A percentile compares a stretch with the other conserved stretches of the same genome.
These are phyloP conservation scores for Pluvialis apricaria DNA, from an alignment of 2,113 vertebrate species.

Conservation along the genomic window DNA sequence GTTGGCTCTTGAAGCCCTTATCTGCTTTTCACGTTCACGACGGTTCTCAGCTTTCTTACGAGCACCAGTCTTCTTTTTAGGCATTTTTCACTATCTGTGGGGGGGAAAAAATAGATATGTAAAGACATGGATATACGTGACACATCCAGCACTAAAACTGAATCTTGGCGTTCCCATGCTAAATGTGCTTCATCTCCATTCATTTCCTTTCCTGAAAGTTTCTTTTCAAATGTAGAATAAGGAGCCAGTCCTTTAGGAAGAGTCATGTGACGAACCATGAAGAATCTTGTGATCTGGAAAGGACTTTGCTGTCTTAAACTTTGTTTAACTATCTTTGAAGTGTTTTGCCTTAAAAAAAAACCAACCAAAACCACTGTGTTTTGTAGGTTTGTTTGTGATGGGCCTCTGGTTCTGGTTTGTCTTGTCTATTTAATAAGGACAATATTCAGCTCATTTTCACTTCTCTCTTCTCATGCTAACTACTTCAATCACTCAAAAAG, in stretches of 20 bases:
- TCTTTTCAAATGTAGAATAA: neutral
- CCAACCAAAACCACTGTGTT: neutral
- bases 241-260: neutral
- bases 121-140: neutral
- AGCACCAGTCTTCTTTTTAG: constrained; percentile 97
- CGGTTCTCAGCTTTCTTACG: constrained; percentile 96
- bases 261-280: neutral
- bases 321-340: neutral
- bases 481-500: neutral
- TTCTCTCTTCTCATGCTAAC: neutral
- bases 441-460: neutral
- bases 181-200: neutral
- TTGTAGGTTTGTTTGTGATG: neutral
- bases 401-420: neutral
- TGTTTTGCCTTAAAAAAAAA: neutral
- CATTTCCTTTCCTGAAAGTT: neutral
- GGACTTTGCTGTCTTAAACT: neutral
- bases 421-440: neutral
- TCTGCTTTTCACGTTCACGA: constrained; percentile 92
- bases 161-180: neutral
- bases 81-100: constrained; percentile 78
- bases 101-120: neutral
- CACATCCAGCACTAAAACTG: neutral
- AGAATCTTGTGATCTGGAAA: neutral
- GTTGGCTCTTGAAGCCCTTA: constrained; percentile 81